Percentiles rank a stretch among this genome's conserved stretches.
Evolutionary conservation across 1,140 invertebrate species (phyloP).

Genomic region (Drosophila willistoni): DNA sequence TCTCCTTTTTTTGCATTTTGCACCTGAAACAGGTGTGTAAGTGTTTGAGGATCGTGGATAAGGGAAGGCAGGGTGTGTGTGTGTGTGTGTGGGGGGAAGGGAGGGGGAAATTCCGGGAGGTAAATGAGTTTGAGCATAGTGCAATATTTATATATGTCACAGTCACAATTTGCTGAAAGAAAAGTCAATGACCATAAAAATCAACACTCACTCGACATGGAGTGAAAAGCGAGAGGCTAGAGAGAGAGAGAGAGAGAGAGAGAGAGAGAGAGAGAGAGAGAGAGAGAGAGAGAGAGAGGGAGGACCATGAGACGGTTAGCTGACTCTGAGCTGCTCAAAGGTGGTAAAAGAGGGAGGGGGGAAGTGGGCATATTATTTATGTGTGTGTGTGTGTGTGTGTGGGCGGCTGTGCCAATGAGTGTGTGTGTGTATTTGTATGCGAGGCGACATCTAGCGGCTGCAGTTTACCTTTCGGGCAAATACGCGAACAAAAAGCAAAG

Average conservation of each 20-base stretch:
- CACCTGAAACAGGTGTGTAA: conserved; percentile 3
- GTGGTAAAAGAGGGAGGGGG: not conserved
- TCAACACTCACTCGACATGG: conserved; percentile 51
- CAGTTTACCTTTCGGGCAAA: conserved; percentile 51
- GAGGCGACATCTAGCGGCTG: conserved; percentile 36
- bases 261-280: conserved; percentile 19
- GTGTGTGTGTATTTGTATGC: not conserved
- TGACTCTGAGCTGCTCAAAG: not conserved
- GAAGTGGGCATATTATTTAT: not conserved
- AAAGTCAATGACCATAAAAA: conserved; percentile 62
- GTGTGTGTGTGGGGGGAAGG: not conserved
- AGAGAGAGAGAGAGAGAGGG: no score
- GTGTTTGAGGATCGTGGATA: not conserved
- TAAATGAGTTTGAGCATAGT: conserved; percentile 21
- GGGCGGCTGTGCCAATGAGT: not conserved
- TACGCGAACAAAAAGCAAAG: conserved; percentile 30
- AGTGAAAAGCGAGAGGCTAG: not conserved
- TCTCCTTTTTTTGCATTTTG: not conserved
- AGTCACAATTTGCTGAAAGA: conserved; percentile 24
- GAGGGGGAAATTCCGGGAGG: not conserved
- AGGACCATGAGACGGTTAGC: not conserved
- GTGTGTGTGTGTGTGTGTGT: no score
- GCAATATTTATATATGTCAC: conserved; percentile 41
- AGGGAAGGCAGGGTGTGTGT: not conserved
- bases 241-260: conserved; percentile 23